Base-by-base conservation (phyloP, 1,140 invertebrate genomes). In the Diuraphis noxia region DNA sequence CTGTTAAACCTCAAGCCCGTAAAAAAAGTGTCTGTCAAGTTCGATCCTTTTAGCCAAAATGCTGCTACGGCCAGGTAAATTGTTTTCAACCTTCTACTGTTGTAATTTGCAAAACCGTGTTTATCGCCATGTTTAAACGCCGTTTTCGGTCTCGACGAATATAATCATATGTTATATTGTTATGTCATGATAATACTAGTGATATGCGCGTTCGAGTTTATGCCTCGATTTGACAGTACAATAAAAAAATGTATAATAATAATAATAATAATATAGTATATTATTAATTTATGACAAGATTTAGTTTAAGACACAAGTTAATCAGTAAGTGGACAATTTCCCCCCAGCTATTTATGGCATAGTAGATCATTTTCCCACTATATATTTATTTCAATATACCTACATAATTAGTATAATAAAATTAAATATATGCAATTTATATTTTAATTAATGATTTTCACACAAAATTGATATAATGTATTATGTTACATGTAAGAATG, bases 31-130 rank as follows among this genome's bases (percentile, higher is more conserved):
- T 95, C 95, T 30, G 95, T 98, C 82, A 95, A 96, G 93, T 98
- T 98, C 93, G 97, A 98, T 94, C 97, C 97, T 13, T 98, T 98
- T 94, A 94, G 95, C 92, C 94, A 95, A 92, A 96, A 96, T 93
- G 95, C 96, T 79, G 94, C 93, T 84, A 94, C 95, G 92, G 96
- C 95, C 93, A 96, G 97, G 97, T 97, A 95, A 72, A 95, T 94
- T 94, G 34, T 86, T 86, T 86, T 49, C 19, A 52, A 36, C 19
- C 4, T 5, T 41, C 23, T 40, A 10, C 38, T 38, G 56, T 72
- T 72, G 4, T 72, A 6, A 72, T 72, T 10, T 72, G 17, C 30
- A n/a, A 72, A 72, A 72, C 30, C 30, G 17, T 72, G 13, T n/a
- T 30, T 17, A 63, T 63, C 56, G 56, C 56, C 56, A 63, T 63